Base-by-base conservation (phyloP, 2,888 invertebrate genomes). In the Myopa tessellatipennis region DNA sequence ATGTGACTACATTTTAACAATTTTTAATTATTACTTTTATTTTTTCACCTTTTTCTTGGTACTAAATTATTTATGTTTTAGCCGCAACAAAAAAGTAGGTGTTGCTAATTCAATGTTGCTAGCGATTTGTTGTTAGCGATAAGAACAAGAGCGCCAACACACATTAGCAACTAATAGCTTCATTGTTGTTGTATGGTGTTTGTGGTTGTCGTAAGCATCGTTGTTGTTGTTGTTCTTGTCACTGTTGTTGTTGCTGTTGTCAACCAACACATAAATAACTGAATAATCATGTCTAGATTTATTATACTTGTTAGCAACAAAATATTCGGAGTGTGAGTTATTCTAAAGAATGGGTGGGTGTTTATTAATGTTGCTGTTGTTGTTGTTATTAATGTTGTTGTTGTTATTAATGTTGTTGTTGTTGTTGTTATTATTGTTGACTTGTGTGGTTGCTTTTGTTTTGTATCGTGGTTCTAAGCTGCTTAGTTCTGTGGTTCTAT, bases 221-320 rank as follows among this genome's bases (percentile, higher is more conserved):
- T 74, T 68, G 26, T 38, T 74, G 74, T 61, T 80, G 77, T 45
- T 45, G 7, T 8, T 45, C 45, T 8, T 0, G 10, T 8, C 45
- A 4, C 3, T 45, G 7, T 45, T 45, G 6, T 45, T 10, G 45
- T 45, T 8, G 45, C 10, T 10, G 45, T 14, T 12, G 14, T 55
- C 55, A 10, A 55, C 55, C 55, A 55, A 55, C 10, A 55, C 55
- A 55, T 55, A 55, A 55, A 55, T 55, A 65, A 65, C 63, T 16
- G 14, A 65, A 65, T 65, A 65, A 65, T 65, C 65, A 65, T 65
- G 65, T 65, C 12, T 14, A 65, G 65, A 65, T 65, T 65, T 65
- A 65, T 65, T 65, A 65, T 10, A 26, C 55, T 55, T 16, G 34
- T 65, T 12, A 16, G 38, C 61, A 26, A 61, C 61, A 18, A 18